phyloP scores from a whole-genome alignment of 2,113 vertebrate species.

The Psephotus haematonotus region DNA sequence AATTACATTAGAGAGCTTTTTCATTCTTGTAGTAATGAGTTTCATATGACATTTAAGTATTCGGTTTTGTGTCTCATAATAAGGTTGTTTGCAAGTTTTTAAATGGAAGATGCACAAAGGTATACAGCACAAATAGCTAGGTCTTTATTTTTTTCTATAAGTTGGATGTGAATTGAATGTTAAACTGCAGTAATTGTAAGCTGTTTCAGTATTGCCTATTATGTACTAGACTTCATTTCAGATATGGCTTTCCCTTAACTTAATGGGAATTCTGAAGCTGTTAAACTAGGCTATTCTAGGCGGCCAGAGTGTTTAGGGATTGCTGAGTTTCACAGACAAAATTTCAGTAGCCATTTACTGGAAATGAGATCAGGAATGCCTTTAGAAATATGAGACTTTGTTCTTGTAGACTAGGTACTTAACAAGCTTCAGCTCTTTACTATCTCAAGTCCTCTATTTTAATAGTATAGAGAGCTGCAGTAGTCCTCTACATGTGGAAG shows the following conservation, averaged over 20 bases:
- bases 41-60: slow-evolving; percentile 61
- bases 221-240: slow-evolving; percentile 37
- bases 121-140: background rate
- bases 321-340: background rate
- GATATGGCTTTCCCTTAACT: slow-evolving; percentile 28
- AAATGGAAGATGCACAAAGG: slow-evolving; percentile 50
- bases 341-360: background rate
- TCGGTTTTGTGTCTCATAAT: slow-evolving; percentile 54
- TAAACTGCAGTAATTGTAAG: slow-evolving; percentile 74
- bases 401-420: background rate
- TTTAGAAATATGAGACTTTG: background rate
- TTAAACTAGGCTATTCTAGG: background rate
- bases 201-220: slow-evolving; percentile 61
- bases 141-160: slow-evolving; percentile 21
- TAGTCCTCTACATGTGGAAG: background rate
- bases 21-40: slow-evolving; percentile 63
- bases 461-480: background rate
- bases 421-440: background rate
- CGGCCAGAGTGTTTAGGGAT: background rate
- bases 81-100: slow-evolving; percentile 68
- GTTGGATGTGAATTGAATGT: slow-evolving; percentile 73
- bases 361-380: background rate
- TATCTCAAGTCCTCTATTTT: background rate
- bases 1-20: slow-evolving; percentile 63
- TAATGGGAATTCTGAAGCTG: slow-evolving; percentile 47